Conservation (phyloP, 1,140 invertebrate genomes). For the Pseudomyrmex cubaensis region DNA sequence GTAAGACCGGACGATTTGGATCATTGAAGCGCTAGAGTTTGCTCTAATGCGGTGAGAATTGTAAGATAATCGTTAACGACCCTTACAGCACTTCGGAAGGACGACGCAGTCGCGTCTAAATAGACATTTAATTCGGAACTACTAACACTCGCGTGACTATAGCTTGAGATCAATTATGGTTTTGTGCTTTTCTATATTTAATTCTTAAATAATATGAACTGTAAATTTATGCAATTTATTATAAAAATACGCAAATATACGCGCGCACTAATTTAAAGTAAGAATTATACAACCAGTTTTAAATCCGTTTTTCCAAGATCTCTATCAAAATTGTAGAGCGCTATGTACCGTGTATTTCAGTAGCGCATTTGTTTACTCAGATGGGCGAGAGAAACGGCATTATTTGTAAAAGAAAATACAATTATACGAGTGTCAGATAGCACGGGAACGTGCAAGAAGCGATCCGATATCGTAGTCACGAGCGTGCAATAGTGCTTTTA, state of each 20-base stretch:
- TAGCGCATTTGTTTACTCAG: neutral
- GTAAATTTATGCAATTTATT: neutral
- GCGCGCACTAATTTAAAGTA: neutral
- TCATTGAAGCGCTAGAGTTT: constrained; percentile 24
- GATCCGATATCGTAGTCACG: constrained; percentile 56
- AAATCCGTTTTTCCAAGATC: neutral
- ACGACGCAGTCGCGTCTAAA: neutral
- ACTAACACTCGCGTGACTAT: neutral
- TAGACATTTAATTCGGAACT: constrained; percentile 12
- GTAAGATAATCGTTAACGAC: constrained; percentile 32
- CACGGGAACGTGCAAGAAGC: constrained; percentile 34
- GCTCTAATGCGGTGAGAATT: constrained; percentile 41
- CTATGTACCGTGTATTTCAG: neutral
- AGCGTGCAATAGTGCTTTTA: constrained; percentile 35
- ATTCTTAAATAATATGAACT: neutral
- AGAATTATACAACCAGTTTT: neutral
- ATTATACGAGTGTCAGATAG: constrained; percentile 42
- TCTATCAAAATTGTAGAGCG: neutral
- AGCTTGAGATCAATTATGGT: too few relatives aligned
- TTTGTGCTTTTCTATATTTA: too few relatives aligned
- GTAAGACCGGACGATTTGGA: constrained; percentile 57
- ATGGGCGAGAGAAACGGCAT: neutral
- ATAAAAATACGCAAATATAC: neutral
- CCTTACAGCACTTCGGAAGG: neutral
- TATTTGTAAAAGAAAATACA: constrained; percentile 9